These are phyloP conservation scores for Pissodes strobi DNA, from an alignment of 1,140 invertebrate species.

Conservation along the genomic window DNA sequence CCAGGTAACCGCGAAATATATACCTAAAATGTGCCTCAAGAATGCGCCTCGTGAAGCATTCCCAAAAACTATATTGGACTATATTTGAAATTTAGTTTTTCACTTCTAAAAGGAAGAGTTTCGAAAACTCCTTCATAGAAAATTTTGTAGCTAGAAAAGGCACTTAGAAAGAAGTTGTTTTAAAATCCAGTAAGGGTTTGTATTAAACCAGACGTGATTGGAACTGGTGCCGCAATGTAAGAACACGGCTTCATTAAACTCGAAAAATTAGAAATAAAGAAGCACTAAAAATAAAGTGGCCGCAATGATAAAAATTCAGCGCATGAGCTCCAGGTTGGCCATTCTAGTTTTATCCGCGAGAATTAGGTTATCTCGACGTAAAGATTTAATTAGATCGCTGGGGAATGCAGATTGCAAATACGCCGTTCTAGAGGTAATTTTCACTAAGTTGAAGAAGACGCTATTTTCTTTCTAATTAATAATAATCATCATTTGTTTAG, in stretches of 20 bases:
- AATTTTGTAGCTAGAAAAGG: too few relatives aligned
- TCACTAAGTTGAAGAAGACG: too few relatives aligned
- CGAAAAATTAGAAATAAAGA: slow-evolving; percentile 22
- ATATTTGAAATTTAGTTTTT: too few relatives aligned
- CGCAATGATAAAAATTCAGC: slow-evolving; percentile 17
- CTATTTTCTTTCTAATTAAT: too few relatives aligned
- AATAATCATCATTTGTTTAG: too few relatives aligned
- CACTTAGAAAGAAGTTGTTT: slow-evolving; percentile 5
- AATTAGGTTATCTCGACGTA: slow-evolving; percentile 1
- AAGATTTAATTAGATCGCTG: slow-evolving; percentile 4
- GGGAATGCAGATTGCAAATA: not conserved
- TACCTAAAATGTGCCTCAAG: too few relatives aligned
- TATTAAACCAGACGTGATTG: slow-evolving; percentile 22
- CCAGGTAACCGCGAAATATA: too few relatives aligned
- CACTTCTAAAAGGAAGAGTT: too few relatives aligned
- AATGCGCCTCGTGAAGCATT: too few relatives aligned
- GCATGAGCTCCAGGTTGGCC: not conserved
- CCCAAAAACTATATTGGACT: too few relatives aligned
- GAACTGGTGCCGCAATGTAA: slow-evolving; percentile 19
- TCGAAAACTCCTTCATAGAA: too few relatives aligned
- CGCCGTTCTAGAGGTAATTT: too few relatives aligned
- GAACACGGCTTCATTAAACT: slow-evolving; percentile 21
- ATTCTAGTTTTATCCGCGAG: slow-evolving; percentile 1
- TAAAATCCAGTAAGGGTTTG: slow-evolving; percentile 12
- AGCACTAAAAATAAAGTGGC: slow-evolving; percentile 23